Conservation (phyloP, 2,113 vertebrate species). For the Channa argus region DNA sequence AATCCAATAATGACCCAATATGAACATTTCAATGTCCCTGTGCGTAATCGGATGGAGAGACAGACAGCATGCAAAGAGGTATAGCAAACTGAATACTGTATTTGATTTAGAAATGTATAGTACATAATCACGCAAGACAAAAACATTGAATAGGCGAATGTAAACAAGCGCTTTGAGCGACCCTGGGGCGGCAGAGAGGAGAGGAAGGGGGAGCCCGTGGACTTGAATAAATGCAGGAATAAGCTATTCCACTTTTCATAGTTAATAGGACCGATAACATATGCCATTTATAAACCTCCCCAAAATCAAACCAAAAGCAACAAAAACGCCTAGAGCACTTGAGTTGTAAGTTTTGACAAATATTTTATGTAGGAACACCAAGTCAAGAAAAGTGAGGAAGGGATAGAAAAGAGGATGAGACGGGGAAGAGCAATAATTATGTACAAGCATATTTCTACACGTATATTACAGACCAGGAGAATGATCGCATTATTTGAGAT, state of each 20-base stretch:
- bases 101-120: slow-evolving; percentile 97
- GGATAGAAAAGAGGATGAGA: slow-evolving; percentile 86
- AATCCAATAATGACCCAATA: slow-evolving; percentile 73
- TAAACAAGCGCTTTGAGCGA: slow-evolving; percentile 89
- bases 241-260: slow-evolving; percentile 81
- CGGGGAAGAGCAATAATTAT: slow-evolving; percentile 93
- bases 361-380: slow-evolving; percentile 91
- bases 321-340: slow-evolving; percentile 83
- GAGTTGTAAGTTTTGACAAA: slow-evolving; percentile 87
- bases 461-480: slow-evolving; percentile 99
- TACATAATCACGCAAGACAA: slow-evolving; percentile 93
- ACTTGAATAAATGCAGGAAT: slow-evolving; percentile 79
- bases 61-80: slow-evolving; percentile 81
- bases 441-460: slow-evolving; percentile 99
- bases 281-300: slow-evolving; percentile 58
- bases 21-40: slow-evolving; percentile 65
- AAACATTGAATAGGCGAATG: slow-evolving; percentile 84
- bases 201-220: slow-evolving; percentile 50
- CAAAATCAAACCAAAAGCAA: slow-evolving; percentile 48
- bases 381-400: slow-evolving; percentile 89
- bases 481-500: slow-evolving; percentile 99
- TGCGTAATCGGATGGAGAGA: slow-evolving; percentile 71
- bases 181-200: slow-evolving; percentile 74
- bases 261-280: slow-evolving; percentile 87
- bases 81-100: slow-evolving; percentile 96